Base-by-base conservation (phyloP, 2,888 invertebrate genomes). In the Silvanus unidentatus region DNA sequence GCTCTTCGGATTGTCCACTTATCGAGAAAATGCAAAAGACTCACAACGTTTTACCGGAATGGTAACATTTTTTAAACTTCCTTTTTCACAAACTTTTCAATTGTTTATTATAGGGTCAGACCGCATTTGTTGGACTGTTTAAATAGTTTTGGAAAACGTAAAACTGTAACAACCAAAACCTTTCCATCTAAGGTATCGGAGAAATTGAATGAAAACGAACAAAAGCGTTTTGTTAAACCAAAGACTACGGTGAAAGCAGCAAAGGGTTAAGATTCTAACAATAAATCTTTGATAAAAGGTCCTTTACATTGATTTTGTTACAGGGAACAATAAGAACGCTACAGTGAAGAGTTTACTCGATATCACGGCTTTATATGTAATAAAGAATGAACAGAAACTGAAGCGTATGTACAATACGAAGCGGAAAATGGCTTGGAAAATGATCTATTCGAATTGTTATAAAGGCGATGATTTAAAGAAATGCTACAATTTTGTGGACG, bases 361-460 rank as follows among this genome's bases (percentile, higher is more conserved):
- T 44, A 54, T 68, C 36, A 62, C 67, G 42, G 65, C 69, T 1
- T 54, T 53, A 42, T 64, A 59, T 47, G 60, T 68, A 11, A 54
- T 66, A 4, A 55, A 55, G 44, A 62, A 69, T 49, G 59, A 65
- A 39, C 46, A 50, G 3, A 43, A 50, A 14, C 49, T 69, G 39
- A 63, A 62, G 28, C 44, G 57, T 39, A 53, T 54, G 15, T 69
- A 68, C 45, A 58, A 61, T 42, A 49, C 47, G 34, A 62, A 62
- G 47, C 64, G 64, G 40, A 55, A 59, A n/a, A 44, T 54, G 34
- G 64, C 64, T n/a, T 70, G 68, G 69, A 55, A 53, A 13, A 46
- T 66, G 44, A 57, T 69, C 8, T 63, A 67, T 47, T 58, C 54
- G n/a, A 63, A 67, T 42, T 43, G 39, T 27, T 50, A 47, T 12